phyloP scores from a whole-genome alignment of 2,797 vertebrate genomes.

The Carcharodon carcharias region DNA sequence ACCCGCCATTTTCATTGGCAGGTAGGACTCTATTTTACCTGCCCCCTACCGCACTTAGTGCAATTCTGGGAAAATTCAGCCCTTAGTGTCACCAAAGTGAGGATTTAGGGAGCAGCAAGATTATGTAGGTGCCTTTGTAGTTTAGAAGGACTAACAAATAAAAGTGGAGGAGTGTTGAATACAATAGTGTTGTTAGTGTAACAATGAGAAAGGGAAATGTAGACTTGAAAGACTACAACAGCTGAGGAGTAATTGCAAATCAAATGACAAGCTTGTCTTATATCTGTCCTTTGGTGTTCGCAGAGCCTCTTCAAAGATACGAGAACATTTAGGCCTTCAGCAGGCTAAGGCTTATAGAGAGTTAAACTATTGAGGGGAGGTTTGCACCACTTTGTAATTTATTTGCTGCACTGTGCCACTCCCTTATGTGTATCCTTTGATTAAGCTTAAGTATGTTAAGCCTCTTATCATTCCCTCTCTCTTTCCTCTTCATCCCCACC shows the following conservation, averaged over 20 bases:
- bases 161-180: not conserved
- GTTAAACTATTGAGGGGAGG: not conserved
- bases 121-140: not conserved
- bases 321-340: not conserved
- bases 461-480: not conserved
- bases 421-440: not conserved
- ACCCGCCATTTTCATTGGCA: too few relatives aligned
- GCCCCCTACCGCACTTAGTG: too few relatives aligned
- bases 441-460: not conserved
- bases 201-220: not conserved
- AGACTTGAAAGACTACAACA: not conserved
- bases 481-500: not conserved
- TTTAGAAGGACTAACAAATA: not conserved
- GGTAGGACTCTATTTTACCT: too few relatives aligned
- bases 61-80: not conserved
- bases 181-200: not conserved
- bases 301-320: not conserved
- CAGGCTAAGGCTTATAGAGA: not conserved
- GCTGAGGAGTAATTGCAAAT: not conserved
- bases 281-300: not conserved
- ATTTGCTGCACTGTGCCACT: not conserved
- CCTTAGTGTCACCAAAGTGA: not conserved
- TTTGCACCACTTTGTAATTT: not conserved
- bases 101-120: not conserved
- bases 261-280: not conserved